Percentiles rank a stretch among this genome's conserved stretches.
phyloP scores from a whole-genome alignment of 2,113 vertebrate genomes.

The Nesospiza acunhae region DNA sequence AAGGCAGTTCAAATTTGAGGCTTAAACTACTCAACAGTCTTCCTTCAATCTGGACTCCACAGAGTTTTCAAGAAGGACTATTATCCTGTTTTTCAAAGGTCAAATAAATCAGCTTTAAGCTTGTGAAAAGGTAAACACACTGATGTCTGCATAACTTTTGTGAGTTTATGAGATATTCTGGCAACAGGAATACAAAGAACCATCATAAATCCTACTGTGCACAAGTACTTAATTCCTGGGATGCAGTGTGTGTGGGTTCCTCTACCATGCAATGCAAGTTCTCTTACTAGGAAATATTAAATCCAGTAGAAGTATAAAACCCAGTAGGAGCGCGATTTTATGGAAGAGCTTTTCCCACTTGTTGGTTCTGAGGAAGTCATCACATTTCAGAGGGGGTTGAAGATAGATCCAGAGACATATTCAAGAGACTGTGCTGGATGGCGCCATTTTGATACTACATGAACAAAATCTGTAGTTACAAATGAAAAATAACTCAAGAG shows the following conservation, averaged over 20 bases:
- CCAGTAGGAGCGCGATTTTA: neutral
- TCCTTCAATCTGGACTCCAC: conserved; percentile 35
- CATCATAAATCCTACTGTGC: conserved; percentile 63
- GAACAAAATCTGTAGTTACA: neutral
- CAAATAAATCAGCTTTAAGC: conserved; percentile 75
- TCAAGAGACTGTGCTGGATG: neutral
- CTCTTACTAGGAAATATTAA: conserved; percentile 59
- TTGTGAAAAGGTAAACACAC: conserved; percentile 72
- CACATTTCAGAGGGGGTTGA: neutral
- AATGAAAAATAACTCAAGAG: neutral
- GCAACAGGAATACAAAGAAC: conserved; percentile 52
- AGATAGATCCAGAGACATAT: neutral
- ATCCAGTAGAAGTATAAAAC: conserved; percentile 22
- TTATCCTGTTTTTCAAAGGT: conserved; percentile 70
- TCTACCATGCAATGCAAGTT: neutral
- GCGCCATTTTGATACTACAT: neutral
- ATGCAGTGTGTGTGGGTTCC: neutral
- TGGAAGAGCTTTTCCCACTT: neutral
- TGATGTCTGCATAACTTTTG: conserved; percentile 56
- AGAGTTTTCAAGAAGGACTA: conserved; percentile 64
- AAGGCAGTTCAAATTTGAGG: conserved; percentile 19
- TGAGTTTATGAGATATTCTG: conserved; percentile 76
- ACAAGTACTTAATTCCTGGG: conserved; percentile 35
- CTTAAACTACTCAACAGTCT: neutral
- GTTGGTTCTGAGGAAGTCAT: neutral